A percentile compares a stretch with the other conserved stretches of the same genome.
phyloP scores from a whole-genome alignment of 2,113 vertebrate genomes.

The Xiphophorus couchianus region DNA sequence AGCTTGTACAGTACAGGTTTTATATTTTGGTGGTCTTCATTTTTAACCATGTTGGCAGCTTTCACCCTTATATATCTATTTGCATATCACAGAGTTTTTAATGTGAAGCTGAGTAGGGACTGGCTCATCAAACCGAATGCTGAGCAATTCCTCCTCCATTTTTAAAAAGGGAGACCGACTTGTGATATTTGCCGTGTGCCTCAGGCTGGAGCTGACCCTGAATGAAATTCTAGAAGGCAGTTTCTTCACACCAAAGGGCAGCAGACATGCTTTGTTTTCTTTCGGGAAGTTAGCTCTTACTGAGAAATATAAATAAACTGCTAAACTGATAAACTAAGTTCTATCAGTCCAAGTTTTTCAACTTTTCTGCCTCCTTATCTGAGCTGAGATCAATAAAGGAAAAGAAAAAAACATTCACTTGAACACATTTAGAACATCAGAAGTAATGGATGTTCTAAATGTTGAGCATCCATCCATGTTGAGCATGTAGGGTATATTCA shows the following conservation, averaged over 20 bases:
- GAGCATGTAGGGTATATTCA: background rate
- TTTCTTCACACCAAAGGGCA: background rate
- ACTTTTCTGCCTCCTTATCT: background rate
- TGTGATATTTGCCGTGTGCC: constrained; percentile 31
- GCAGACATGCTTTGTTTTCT: background rate
- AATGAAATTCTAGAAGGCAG: background rate
- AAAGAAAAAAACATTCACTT: background rate
- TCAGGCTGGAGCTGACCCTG: constrained; percentile 14
- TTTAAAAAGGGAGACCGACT: background rate
- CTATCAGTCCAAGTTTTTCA: background rate
- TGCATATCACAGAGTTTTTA: background rate
- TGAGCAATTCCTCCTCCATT: background rate
- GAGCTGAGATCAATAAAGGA: constrained; percentile 10
- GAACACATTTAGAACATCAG: background rate
- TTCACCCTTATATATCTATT: background rate
- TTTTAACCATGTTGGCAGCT: background rate
- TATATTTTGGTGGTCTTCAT: background rate
- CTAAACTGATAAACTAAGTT: no score
- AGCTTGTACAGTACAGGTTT: background rate
- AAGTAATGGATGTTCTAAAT: no score
- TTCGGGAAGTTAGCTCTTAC: background rate
- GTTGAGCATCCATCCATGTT: no score
- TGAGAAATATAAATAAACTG: background rate
- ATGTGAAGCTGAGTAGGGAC: background rate
- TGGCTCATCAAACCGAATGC: constrained; percentile 23